Evolutionary conservation across 1,140 invertebrate genomes (phyloP).

Genomic region (Drosophila teissieri): DNA sequence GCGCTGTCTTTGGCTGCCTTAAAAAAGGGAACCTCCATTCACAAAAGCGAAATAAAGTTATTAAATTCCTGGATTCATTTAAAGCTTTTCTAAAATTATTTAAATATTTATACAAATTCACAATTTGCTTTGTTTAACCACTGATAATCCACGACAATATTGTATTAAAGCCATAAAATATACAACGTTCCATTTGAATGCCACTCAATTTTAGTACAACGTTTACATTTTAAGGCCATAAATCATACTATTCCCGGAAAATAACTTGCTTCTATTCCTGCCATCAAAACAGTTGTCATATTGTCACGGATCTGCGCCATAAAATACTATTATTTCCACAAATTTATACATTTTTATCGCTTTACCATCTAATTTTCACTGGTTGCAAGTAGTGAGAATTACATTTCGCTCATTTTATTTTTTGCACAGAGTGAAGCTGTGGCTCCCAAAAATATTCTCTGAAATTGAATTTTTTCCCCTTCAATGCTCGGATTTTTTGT

Average conservation of each 20-base stretch:
- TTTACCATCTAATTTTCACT: conserved; percentile 11
- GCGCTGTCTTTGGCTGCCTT: conserved; percentile 36
- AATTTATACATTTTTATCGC: conserved; percentile 1
- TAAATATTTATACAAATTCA: background rate
- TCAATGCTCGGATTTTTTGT: conserved; percentile 13
- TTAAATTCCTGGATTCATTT: background rate
- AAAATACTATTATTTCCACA: conserved; percentile 1
- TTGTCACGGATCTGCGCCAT: background rate
- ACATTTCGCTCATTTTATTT: conserved; percentile 11
- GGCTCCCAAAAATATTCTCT: conserved; percentile 9
- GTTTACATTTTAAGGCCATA: background rate
- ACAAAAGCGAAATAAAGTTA: background rate
- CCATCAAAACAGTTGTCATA: background rate
- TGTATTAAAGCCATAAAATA: background rate
- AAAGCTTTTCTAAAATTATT: background rate
- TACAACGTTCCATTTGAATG: background rate
- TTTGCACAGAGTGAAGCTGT: conserved; percentile 5
- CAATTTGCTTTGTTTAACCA: no score
- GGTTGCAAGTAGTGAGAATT: background rate
- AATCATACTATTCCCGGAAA: background rate
- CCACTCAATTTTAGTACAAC: background rate
- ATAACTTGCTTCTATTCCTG: background rate
- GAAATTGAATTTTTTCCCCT: conserved; percentile 46
- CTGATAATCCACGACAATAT: no score
- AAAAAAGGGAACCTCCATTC: background rate